phyloP scores from a whole-genome alignment of 1,140 invertebrate genomes.

The Neotoxoptera formosana region DNA sequence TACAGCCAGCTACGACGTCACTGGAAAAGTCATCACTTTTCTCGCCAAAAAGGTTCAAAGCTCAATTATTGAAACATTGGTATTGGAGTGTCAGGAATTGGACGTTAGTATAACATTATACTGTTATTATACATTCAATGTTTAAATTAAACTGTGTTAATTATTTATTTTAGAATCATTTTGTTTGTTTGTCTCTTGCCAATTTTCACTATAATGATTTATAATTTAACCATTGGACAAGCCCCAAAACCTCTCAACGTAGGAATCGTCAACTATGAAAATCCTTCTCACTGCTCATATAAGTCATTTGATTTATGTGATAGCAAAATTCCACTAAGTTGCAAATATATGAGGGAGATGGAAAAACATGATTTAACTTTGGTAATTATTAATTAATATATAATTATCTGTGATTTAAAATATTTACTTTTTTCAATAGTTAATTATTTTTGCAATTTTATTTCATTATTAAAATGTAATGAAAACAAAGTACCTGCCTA shows the following conservation, averaged over 20 bases:
- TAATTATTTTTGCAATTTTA: not conserved
- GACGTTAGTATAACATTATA: conserved; percentile 69
- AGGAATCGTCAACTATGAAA: conserved; percentile 39
- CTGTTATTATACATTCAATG: not conserved
- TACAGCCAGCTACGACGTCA: not conserved
- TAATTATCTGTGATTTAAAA: not conserved
- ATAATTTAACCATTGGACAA: conserved; percentile 12
- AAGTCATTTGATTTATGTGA: conserved; percentile 38
- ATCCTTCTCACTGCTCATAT: not conserved
- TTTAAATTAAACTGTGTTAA: not conserved
- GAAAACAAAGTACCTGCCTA: not conserved
- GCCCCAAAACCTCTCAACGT: not conserved
- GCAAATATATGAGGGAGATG: conserved; percentile 12
- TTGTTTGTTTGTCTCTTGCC: conserved; percentile 14
- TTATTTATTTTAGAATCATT: conserved; percentile 1
- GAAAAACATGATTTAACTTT: conserved; percentile 10
- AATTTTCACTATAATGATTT: not conserved
- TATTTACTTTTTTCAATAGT: not conserved
- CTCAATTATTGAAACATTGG: conserved; percentile 90
- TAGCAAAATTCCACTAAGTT: conserved; percentile 33
- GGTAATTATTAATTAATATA: not conserved
- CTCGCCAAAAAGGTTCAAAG: conserved; percentile 68
- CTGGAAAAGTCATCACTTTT: conserved; percentile 52
- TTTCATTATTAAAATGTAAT: not conserved
- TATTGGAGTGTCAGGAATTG: conserved; percentile 88